Conservation (phyloP, 1,140 invertebrate species). For the Holotrichia oblita region DNA sequence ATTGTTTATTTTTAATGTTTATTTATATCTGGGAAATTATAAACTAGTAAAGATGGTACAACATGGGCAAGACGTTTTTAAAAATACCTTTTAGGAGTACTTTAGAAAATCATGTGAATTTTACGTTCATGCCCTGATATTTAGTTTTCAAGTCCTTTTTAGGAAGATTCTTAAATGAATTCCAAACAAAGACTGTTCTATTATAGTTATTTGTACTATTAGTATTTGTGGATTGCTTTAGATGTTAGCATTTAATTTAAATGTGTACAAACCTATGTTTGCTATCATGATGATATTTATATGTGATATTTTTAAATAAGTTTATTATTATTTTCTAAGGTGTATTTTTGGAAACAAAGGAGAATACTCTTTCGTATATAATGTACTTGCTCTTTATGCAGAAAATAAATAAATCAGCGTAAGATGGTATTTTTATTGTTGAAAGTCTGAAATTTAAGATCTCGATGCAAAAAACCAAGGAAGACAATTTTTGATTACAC, state of each 20-base stretch:
- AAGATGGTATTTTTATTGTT: conserved; percentile 58
- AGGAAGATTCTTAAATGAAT: neutral
- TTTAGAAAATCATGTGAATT: neutral
- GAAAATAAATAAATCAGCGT: neutral
- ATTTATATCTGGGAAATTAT: neutral
- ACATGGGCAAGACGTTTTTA: neutral
- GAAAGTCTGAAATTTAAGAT: conserved; percentile 97
- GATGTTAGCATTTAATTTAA: conserved; percentile 15
- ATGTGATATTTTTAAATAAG: conserved; percentile 37
- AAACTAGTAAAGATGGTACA: neutral
- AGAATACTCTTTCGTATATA: conserved; percentile 18
- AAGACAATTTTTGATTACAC: conserved; percentile 95
- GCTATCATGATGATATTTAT: conserved; percentile 14
- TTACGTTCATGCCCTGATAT: neutral
- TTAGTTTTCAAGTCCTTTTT: neutral
- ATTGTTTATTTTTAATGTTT: neutral
- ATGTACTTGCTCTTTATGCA: conserved; percentile 22
- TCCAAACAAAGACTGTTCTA: neutral
- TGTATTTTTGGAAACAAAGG: neutral
- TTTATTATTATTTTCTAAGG: conserved; percentile 30
- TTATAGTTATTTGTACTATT: neutral
- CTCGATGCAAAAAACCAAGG: conserved; percentile 99
- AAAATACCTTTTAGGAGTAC: neutral
- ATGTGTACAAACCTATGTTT: neutral
- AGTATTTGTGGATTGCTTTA: neutral